These are phyloP conservation scores for Nothobranchius furzeri DNA, from an alignment of 2,113 vertebrate species.

Conservation along the genomic window DNA sequence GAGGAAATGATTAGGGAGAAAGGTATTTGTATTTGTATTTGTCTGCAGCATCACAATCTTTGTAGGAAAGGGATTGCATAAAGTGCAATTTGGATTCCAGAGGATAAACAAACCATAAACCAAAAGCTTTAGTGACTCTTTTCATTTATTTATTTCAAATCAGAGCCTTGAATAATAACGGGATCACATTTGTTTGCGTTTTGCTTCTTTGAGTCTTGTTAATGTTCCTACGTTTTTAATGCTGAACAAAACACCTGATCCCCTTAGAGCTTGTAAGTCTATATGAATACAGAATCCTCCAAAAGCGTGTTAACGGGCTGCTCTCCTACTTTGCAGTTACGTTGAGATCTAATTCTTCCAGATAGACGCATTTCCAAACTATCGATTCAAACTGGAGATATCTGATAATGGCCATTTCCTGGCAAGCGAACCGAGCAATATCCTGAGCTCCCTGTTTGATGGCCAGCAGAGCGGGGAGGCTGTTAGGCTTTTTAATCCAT, in stretches of 20 bases:
- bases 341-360: slow-evolving; percentile 44
- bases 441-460: slow-evolving; percentile 19
- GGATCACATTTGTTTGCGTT: slow-evolving; percentile 13
- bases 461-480: slow-evolving; percentile 7
- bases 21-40: not conserved
- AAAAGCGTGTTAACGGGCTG: slow-evolving; percentile 31
- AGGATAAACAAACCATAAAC: not conserved
- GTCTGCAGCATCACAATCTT: not conserved
- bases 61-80: not conserved
- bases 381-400: slow-evolving; percentile 48
- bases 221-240: slow-evolving; percentile 21
- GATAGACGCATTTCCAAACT: slow-evolving; percentile 41
- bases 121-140: not conserved
- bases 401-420: slow-evolving; percentile 35
- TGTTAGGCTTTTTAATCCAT: slow-evolving; percentile 14
- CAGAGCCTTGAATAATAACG: not conserved
- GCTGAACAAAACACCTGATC: slow-evolving; percentile 42
- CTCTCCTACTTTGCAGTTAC: slow-evolving; percentile 26
- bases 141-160: not conserved
- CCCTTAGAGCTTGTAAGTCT: slow-evolving; percentile 36
- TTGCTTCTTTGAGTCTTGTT: slow-evolving; percentile 11
- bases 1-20: not conserved
- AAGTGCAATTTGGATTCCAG: not conserved
- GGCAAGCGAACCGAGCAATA: slow-evolving; percentile 17
- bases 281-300: slow-evolving; percentile 24